Conservation (phyloP, 1,140 invertebrate genomes). For the Dolichoris vasculosae region DNA sequence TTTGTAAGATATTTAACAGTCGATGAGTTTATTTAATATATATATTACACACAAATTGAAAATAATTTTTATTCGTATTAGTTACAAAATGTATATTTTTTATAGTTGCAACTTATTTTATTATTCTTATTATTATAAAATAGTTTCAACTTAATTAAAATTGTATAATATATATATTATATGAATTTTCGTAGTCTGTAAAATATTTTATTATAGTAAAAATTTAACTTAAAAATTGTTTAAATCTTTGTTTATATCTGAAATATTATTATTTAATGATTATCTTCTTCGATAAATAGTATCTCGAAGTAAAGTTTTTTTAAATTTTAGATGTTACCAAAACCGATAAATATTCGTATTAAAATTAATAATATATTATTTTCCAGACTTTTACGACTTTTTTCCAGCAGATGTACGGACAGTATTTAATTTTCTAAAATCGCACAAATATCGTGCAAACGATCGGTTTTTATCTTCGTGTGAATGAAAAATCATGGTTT, state of each 20-base stretch:
- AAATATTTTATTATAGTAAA: background rate
- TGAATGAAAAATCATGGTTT: too few species aligned
- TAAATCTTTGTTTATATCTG: background rate
- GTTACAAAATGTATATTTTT: too few species aligned
- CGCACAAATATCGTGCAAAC: too few species aligned
- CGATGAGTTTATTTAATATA: background rate
- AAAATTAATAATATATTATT: conserved; percentile 15
- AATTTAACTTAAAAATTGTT: background rate
- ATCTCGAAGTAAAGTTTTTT: background rate
- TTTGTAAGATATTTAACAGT: background rate
- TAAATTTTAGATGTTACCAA: background rate
- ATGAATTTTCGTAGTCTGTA: background rate
- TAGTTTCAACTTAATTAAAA: background rate
- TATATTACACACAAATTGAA: too few species aligned
- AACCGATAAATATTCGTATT: background rate
- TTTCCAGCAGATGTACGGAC: background rate
- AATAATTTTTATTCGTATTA: too few species aligned
- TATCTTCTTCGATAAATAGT: background rate
- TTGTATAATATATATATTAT: background rate
- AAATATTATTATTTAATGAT: background rate
- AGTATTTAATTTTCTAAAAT: too few species aligned
- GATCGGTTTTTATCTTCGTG: too few species aligned
- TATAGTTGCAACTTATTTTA: too few species aligned
- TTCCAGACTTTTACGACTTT: background rate
- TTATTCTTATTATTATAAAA: background rate